These are phyloP conservation scores for Lasioglossum baleicum DNA, from an alignment of 1,140 invertebrate species.

Conservation along the genomic window DNA sequence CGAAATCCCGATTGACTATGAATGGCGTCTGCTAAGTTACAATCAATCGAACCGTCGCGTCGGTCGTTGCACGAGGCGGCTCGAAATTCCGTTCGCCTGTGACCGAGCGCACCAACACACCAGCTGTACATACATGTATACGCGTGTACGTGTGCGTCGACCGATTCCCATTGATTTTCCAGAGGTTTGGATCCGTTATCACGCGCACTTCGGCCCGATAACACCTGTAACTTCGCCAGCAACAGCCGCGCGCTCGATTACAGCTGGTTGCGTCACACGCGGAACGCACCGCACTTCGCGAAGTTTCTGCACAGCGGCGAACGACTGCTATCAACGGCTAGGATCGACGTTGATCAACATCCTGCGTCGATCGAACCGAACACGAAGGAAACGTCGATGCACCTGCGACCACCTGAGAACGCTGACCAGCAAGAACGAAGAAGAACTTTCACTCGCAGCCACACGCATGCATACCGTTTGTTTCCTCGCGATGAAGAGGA, in stretches of 20 bases:
- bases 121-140: too few species aligned
- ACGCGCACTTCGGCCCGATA: constrained; percentile 20
- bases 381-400: too few species aligned
- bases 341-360: neutral
- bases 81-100: neutral
- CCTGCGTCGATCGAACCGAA: too few species aligned
- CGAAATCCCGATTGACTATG: too few species aligned
- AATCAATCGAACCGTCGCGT: neutral
- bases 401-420: too few species aligned
- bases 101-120: neutral
- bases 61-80: neutral
- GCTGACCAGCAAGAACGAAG: too few species aligned
- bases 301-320: neutral
- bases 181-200: neutral
- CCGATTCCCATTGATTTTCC: too few species aligned
- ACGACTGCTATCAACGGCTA: too few species aligned
- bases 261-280: constrained; percentile 3
- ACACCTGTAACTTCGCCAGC: constrained; percentile 26
- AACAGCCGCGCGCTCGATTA: constrained; percentile 3
- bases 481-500: too few species aligned
- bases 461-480: too few species aligned
- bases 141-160: neutral
- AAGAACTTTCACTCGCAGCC: too few species aligned
- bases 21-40: too few species aligned
- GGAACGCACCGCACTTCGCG: constrained; percentile 8